Conservation (phyloP, 2,113 vertebrate species). For the Himantopus leucocephalus region DNA sequence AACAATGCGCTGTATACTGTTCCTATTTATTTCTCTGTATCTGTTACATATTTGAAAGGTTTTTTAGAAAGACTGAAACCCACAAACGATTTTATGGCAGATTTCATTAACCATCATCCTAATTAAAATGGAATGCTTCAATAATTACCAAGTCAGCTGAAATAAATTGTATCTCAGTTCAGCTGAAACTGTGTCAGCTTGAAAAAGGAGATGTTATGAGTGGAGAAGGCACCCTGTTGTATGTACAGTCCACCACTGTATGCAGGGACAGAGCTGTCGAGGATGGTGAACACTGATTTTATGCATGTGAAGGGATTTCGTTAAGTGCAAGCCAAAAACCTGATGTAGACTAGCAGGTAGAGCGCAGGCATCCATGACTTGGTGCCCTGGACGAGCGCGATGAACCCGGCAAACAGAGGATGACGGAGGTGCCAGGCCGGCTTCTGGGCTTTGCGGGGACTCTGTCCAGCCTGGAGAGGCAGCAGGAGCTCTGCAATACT, state of each 20-base stretch:
- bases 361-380: neutral
- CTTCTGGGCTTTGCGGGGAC: neutral
- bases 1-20: neutral
- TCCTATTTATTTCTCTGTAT: neutral
- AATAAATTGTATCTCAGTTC: neutral
- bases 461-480: neutral
- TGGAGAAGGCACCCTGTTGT: neutral
- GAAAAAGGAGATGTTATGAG: neutral
- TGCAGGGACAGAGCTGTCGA: neutral
- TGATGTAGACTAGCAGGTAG: no score
- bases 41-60: neutral
- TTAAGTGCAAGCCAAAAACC: neutral
- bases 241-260: neutral
- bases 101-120: neutral
- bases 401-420: neutral
- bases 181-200: neutral
- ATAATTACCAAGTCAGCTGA: neutral
- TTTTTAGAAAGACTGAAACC: neutral
- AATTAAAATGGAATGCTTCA: neutral
- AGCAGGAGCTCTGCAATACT: neutral
- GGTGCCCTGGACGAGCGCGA: rapidly evolving
- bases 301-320: neutral
- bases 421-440: neutral
- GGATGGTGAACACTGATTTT: neutral
- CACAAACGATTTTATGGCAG: neutral